A percentile compares a stretch with the other conserved stretches of the same genome.
Evolutionary conservation across 2,113 vertebrate species (phyloP).

Genomic region (Caranx melampygus): DNA sequence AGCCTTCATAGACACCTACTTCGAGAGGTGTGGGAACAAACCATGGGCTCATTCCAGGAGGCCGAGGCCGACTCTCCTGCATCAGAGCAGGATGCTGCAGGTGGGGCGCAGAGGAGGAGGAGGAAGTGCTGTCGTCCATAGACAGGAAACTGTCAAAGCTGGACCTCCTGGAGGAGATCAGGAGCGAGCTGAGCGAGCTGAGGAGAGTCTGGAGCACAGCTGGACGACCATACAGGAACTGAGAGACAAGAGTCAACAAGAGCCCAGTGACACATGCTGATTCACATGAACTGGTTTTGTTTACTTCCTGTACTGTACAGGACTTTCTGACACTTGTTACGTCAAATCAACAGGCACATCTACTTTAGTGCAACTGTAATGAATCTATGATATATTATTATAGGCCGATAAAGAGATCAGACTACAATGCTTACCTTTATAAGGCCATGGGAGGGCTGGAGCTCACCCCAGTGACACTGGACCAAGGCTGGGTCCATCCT

Average conservation of each 20-base stretch:
- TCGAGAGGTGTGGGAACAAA: constrained; percentile 74
- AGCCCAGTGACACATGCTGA: not conserved
- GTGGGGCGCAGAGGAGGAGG: not conserved
- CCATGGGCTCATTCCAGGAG: constrained; percentile 41
- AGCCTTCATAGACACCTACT: constrained; percentile 80
- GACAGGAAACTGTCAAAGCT: constrained; percentile 78
- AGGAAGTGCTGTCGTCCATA: constrained; percentile 68
- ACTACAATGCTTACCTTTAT: no score
- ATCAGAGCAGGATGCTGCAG: not conserved
- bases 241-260: constrained; percentile 23
- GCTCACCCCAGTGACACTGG: no score
- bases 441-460: no score
- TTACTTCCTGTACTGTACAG: no score
- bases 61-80: not conserved
- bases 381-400: not conserved
- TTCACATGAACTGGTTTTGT: not conserved
- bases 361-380: not conserved
- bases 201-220: constrained; percentile 58
- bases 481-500: no score
- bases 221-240: constrained; percentile 63
- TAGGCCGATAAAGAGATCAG: not conserved
- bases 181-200: constrained; percentile 68
- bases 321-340: not conserved
- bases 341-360: not conserved
- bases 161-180: constrained; percentile 77